These are phyloP conservation scores for Alethe diademata DNA, from an alignment of 2,113 vertebrate species.

Conservation along the genomic window DNA sequence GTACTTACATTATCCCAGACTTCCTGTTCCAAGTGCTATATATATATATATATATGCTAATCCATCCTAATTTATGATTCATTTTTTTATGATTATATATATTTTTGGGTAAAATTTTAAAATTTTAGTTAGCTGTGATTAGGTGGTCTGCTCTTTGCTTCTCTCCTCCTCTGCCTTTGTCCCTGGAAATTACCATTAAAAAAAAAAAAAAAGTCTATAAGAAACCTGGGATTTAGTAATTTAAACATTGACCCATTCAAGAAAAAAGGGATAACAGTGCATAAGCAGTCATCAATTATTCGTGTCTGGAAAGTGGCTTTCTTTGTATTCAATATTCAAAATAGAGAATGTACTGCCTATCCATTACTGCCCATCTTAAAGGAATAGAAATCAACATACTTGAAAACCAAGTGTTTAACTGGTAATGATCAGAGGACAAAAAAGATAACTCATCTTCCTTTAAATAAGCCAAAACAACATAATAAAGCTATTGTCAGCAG, in stretches of 20 bases:
- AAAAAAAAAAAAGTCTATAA: neutral
- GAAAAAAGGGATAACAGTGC: neutral
- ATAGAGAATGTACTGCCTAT: neutral
- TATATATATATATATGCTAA: neutral
- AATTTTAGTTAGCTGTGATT: neutral
- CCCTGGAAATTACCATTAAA: neutral
- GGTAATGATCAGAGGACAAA: neutral
- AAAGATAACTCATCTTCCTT: neutral
- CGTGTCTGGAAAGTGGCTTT: neutral
- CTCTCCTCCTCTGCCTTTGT: neutral
- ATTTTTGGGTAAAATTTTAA: neutral
- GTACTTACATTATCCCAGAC: neutral
- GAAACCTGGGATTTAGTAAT: neutral
- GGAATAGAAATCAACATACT: neutral
- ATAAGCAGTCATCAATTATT: neutral
- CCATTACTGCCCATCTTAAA: neutral
- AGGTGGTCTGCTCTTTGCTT: neutral
- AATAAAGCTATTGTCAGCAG: constrained; percentile 2
- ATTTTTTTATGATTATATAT: neutral
- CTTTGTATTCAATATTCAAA: neutral
- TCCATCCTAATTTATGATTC: neutral
- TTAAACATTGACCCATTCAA: neutral
- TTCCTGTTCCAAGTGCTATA: neutral
- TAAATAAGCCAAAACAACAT: neutral
- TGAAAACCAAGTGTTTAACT: neutral